Evolutionary conservation across 2,797 vertebrate species (phyloP), one percentile per base, ranked within the genome.

Genomic region (Sebastes aleutianus): DNA sequence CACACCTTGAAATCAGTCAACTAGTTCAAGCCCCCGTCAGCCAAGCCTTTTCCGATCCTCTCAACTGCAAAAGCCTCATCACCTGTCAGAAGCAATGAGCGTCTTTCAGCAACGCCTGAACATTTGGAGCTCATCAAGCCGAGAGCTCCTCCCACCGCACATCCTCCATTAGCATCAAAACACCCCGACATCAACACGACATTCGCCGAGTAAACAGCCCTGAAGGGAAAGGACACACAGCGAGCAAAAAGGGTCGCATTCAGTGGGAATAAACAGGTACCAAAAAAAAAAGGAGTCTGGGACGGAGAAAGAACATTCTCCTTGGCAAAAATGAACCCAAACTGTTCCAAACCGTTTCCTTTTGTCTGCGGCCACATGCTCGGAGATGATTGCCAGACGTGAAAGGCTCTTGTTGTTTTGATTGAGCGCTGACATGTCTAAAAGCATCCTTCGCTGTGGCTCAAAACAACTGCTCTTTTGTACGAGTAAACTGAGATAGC

Each of bases 361-460:
- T 90, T 91, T 85, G 89, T 93, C 79, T 90, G 83, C 82, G 69
- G 87, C 91, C 92, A 93, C 83, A 93, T 93, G 91, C 77, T 77
- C 53, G 2, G 79, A 90, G 92, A 94, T 92, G 91, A 89, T 75
- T 94, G 88, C 91, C 93, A 93, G 93, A 92, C 93, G 72, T 79
- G 73, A 85, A 91, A 70, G 78, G 39, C 63, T 86, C 88, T 89
- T 87, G 85, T 87, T 91, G 91, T 90, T 94, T 86, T 91, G 91
- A 93, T 87, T 92, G 91, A 92, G 87, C 76, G 29, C 76, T 92
- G 91, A 92, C 87, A 93, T 93, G 75, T 91, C 85, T 76, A 57
- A 88, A 91, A 88, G 88, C 81, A 87, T 89, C 87, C 86, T 90
- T 85, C 59, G n/a, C 74, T 66, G 84, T 14, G 61, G 76, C 76